Evolutionary conservation across 2,113 vertebrate genomes (phyloP), one percentile per base, ranked within the genome.

Genomic region (Archilochus colubris): DNA sequence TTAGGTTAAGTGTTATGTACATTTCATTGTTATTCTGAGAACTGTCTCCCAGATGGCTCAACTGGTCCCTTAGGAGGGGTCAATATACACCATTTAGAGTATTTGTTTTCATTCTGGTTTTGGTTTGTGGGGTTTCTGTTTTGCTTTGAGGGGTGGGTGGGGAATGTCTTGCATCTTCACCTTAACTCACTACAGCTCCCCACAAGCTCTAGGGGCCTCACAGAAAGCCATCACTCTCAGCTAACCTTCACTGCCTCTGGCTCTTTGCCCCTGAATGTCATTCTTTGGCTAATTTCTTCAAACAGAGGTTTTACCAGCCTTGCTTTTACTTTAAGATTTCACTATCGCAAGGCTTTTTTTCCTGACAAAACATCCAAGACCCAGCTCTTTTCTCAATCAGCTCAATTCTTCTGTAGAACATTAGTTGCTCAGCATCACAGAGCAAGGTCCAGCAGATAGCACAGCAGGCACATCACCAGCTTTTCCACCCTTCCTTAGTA

Each of bases 11-110:
- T 31, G 70, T n/a, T 54, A 76, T 88, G 59, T 33, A 69, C 43
- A 51, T 85, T 80, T 95, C 63, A 76, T 82, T 91, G 93, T 77
- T 91, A 93, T 95, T 91, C 72, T 93, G 68, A 86, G 79, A 80
- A 91, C 51, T 48, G 17, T 58, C 58, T 91, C 70, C 54, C 86
- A 83, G 72, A 27, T 89, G 83, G 64, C 77, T 88, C 0, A 1
- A 44, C 51, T 28, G 25, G 55, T 88, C 91, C 67, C 82, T 68
- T 19, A 64, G 78, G 75, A 94, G n/a, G n/a, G 57, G 12, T 54
- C 62, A n/a, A 20, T 31, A 85, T 27, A 61, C 66, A 80, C 44
- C 54, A 80, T 30, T 24, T 85, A 40, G 44, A 91, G 22, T 55
- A 40, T 68, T 67, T 86, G 58, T 12, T 54, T 54, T 69, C 22